Percentiles rank a stretch among this genome's conserved stretches.
These are phyloP conservation scores for Microctenopoma stevenorrisi DNA, from an alignment of 2,797 vertebrate species.

Conservation along the genomic window DNA sequence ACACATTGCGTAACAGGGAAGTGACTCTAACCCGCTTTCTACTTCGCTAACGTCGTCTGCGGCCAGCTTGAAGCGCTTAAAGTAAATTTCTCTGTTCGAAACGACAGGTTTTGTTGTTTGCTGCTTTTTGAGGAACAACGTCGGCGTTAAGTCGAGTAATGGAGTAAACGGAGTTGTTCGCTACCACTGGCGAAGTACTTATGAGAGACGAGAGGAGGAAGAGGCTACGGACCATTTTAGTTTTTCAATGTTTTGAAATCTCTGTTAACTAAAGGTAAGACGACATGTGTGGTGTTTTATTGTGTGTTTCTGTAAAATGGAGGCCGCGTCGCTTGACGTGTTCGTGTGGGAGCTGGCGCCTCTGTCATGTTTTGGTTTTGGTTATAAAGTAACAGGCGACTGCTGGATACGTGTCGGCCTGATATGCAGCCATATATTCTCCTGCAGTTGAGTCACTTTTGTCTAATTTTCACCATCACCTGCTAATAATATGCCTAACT, in stretches of 20 bases:
- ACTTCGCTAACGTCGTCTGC: constrained; percentile 12
- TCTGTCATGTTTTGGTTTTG: constrained; percentile 37
- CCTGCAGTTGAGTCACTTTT: background rate
- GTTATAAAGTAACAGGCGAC: background rate
- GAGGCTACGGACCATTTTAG: constrained; percentile 13
- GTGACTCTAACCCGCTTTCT: constrained; percentile 40
- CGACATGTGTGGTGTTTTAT: background rate
- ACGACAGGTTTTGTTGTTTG: background rate
- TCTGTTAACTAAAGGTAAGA: constrained; percentile 43
- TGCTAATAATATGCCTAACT: background rate
- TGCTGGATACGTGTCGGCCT: constrained; percentile 18
- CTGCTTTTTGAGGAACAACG: background rate
- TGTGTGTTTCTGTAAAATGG: rapidly evolving
- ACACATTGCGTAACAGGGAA: constrained; percentile 63
- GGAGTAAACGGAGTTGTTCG: constrained; percentile 4
- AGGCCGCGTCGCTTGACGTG: background rate
- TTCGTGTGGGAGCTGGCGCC: background rate
- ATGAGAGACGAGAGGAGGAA: constrained; percentile 37
- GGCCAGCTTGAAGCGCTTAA: background rate
- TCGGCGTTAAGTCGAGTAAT: background rate
- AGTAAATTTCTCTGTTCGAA: background rate
- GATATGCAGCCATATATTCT: background rate
- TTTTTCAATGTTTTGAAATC: constrained; percentile 45
- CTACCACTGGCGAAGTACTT: constrained; percentile 5
- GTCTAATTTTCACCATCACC: background rate